Evolutionary conservation across 1,140 invertebrate genomes (phyloP), one percentile per base, ranked within the genome.

Genomic region (Drosophila insularis): DNA sequence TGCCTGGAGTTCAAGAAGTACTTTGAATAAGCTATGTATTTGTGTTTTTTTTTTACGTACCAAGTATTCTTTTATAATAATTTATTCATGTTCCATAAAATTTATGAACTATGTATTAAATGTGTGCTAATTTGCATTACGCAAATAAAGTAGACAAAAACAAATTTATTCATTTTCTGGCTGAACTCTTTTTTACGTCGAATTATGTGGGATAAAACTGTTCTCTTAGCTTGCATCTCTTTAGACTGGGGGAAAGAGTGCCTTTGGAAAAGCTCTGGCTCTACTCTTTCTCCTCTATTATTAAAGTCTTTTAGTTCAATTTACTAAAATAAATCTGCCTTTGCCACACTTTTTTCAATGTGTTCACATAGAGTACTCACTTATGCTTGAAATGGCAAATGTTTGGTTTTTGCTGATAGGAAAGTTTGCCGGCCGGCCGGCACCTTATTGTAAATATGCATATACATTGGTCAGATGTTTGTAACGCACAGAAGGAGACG

Each of bases 1-100:
- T 86, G 93, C 68, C 91, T 92, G 40, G 93, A 92, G 17, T 94
- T 94, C 91, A 94, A 93, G 85, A 90, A 81, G 60, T 86, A 27
- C 72, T 89, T 90, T 55, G 74, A 81, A n/a, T 89, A 89, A 79
- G 71, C 35, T 65, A 75, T 71, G 65, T 43, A 58, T 59, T 23
- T 27, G 4, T 6, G 27, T 43, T 68, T 68, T 27, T 58, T 50
- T 21, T 27, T 35, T 23, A 61, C 11, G 50, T 14, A 67, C 43
- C 39, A 37, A 55, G 40, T 78, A 71, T 60, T 77, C 58, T 73
- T 21, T 73, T 71, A 53, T 78, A 72, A 72, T 78, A 78, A 50
- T 79, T 79, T 79, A 78, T 78, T 79, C 32, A 62, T 40, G 63
- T 46, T 68, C 71, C 53, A 69, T 58, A 62, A 63, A 10, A 31